Percentiles rank a stretch among this genome's conserved stretches.
Conservation (phyloP, 1,140 invertebrate genomes). For the Sminthurides bifidus region DNA sequence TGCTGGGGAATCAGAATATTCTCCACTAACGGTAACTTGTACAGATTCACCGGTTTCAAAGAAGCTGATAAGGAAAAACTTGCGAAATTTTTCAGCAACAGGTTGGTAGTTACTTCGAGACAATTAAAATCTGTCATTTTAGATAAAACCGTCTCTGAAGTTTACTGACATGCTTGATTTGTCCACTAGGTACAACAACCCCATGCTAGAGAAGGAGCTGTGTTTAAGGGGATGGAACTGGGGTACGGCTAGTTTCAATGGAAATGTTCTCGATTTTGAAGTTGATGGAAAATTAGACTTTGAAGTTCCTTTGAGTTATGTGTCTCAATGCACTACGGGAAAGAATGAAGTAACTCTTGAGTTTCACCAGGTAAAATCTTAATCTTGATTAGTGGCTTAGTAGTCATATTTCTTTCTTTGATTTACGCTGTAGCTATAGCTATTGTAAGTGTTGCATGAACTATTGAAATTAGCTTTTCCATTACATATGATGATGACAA, state of each 20-base stretch:
- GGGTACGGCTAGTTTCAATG: slow-evolving; percentile 89
- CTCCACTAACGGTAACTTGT: slow-evolving; percentile 76
- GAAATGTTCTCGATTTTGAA: slow-evolving; percentile 83
- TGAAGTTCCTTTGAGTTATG: slow-evolving; percentile 91
- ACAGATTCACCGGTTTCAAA: slow-evolving; percentile 88
- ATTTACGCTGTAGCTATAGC: too few relatives aligned
- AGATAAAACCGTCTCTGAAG: too few relatives aligned
- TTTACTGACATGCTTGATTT: too few relatives aligned
- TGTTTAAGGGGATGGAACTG: slow-evolving; percentile 98
- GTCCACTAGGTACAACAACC: slow-evolving; percentile 67
- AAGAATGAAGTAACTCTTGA: slow-evolving; percentile 99
- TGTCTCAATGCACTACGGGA: slow-evolving; percentile 89
- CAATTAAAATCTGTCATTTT: too few relatives aligned
- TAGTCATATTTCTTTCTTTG: too few relatives aligned
- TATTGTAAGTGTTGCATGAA: too few relatives aligned
- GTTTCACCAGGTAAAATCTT: slow-evolving; percentile 69
- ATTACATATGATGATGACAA: neutral
- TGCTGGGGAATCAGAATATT: slow-evolving; percentile 80
- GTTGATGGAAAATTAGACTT: slow-evolving; percentile 80
- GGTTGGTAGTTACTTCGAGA: too few relatives aligned
- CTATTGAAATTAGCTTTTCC: neutral
- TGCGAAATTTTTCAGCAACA: slow-evolving; percentile 75
- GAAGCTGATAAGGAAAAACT: slow-evolving; percentile 44
- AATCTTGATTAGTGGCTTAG: neutral
- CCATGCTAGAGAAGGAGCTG: slow-evolving; percentile 81